Evolutionary conservation across 2,113 vertebrate genomes (phyloP), one percentile per base, ranked within the genome.

Genomic region (Podarcis muralis): DNA sequence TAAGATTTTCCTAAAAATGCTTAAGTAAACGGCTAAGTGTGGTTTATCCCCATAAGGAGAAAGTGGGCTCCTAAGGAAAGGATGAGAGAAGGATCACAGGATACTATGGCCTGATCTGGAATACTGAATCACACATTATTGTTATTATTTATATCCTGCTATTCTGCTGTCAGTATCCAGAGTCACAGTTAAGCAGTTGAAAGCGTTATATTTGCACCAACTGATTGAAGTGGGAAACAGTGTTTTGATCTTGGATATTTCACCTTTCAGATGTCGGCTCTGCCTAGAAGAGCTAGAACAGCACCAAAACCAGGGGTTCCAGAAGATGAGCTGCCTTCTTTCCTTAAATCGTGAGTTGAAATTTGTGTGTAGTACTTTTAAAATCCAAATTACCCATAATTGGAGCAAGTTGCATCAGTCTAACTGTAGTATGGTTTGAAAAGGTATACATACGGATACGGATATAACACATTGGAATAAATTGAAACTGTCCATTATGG

Each of bases 321-420:
- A 81, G 91, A 92, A 84, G 93, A 96, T 92, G 95, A 97, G 4
- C 92, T 96, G 32, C 91, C 95, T 90, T 96, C 93, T 25, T 92
- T 95, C 89, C 95, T 96, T 83, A 92, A 95, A 85, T 94, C 3
- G 97, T 97, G 96, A 97, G 96, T 80, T 32, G 37, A 48, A n/a
- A 83, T 89, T 89, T 93, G 78, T 59, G 27, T 76, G 84, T 8
- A 3, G 2, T 20, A 85, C 23, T 22, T 86, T 84, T 88, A 77
- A 78, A 40, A 59, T 65, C 3, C 5, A 15, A 25, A 48, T 23
- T 68, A 77, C 11, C 11, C 11, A 48, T 48, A 48, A 48, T 48
- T 48, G 48, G 48, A 48, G 11, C 48, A 12, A 53, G 48, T 53
- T 53, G 2, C 48, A 53, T 53, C 48, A 53, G 48, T 53, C 48